Percentiles rank a stretch among this genome's conserved stretches.
phyloP scores from a whole-genome alignment of 2,888 invertebrate genomes.

The Congeria kusceri region DNA sequence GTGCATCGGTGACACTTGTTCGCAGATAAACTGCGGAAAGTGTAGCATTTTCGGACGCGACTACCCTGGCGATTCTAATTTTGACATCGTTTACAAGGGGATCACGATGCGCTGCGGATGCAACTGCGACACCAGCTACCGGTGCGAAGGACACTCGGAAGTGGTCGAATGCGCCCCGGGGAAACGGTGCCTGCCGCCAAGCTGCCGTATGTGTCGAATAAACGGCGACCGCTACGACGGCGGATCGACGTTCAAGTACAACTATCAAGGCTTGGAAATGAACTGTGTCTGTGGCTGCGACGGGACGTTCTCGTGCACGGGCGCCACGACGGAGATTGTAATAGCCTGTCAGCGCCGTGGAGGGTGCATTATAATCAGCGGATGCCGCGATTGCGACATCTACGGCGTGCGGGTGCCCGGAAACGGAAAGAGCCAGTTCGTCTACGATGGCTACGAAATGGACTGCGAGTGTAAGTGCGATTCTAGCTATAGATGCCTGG shows the following conservation, averaged over 20 bases:
- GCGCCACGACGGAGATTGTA: slow-evolving; percentile 28
- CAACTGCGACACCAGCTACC: slow-evolving; percentile 76
- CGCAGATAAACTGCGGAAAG: slow-evolving; percentile 56
- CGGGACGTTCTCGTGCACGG: slow-evolving; percentile 61
- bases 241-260: slow-evolving; percentile 65
- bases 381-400: slow-evolving; percentile 50
- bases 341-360: slow-evolving; percentile 45
- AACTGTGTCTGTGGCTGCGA: slow-evolving; percentile 77
- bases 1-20: slow-evolving; percentile 43
- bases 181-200: slow-evolving; percentile 48
- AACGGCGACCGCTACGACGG: slow-evolving; percentile 61
- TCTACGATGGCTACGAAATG: slow-evolving; percentile 59
- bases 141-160: slow-evolving; percentile 68
- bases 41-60: slow-evolving; percentile 68
- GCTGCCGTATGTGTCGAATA: slow-evolving; percentile 51
- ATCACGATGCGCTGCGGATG: slow-evolving; percentile 66
- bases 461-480: slow-evolving; percentile 55
- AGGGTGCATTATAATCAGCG: slow-evolving; percentile 49
- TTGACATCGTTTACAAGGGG: slow-evolving; percentile 65
- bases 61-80: slow-evolving; percentile 67
- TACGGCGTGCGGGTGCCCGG: slow-evolving; percentile 49
- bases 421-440: slow-evolving; percentile 32
- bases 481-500: slow-evolving; percentile 54
- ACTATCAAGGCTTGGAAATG: slow-evolving; percentile 70
- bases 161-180: slow-evolving; percentile 37